Evolutionary conservation across 2,797 vertebrate species (phyloP), one percentile per base, ranked within the genome.

Genomic region (Pristis pectinata): DNA sequence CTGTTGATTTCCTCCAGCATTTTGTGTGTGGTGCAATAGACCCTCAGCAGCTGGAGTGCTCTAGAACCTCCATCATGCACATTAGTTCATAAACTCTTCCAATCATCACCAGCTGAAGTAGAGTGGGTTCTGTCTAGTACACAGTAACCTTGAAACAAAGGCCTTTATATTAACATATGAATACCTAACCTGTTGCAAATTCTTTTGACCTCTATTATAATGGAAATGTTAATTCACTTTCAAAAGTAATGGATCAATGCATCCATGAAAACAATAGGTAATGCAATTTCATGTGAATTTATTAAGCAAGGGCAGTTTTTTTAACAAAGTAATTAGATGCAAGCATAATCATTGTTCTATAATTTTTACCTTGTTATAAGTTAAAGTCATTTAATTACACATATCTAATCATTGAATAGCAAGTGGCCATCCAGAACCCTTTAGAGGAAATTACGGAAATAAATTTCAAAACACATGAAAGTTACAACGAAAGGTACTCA

Each of bases 231-330:
- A 59, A 87, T 19, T 34, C 15, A 15, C 22, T 72, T 59, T 59
- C 15, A 13, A 34, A 87, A 87, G 87, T 87, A 59, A 87, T 87
- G 83, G 44, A 87, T 87, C 56, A 87, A 87, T 87, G 80, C 22
- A 53, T 83, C 9, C 6, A 83, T 49, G 44, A 83, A 53, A 83
- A 83, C 49, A 53, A 24, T 24, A 7, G 44, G 24, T 53, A 24
- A 44, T 87, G 53, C 34, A 85, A 59, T 56, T 49, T 85, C 83
- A 85, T 85, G 30, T 53, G 56, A 85, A 87, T 87, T 53, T 27
- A 53, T 85, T 85, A 85, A 85, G 83, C 53, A 59, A 87, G 44
- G 24, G 56, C 11, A 59, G 53, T 34, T 56, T 53, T 13, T 5
- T 87, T 87, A 34, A 34, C 37, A 56, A 59, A 87, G 34, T 87